Percentiles rank a stretch among this genome's conserved stretches.
Conservation (phyloP, 1,140 invertebrate species). For the Lepeophtheirus salmonis region DNA sequence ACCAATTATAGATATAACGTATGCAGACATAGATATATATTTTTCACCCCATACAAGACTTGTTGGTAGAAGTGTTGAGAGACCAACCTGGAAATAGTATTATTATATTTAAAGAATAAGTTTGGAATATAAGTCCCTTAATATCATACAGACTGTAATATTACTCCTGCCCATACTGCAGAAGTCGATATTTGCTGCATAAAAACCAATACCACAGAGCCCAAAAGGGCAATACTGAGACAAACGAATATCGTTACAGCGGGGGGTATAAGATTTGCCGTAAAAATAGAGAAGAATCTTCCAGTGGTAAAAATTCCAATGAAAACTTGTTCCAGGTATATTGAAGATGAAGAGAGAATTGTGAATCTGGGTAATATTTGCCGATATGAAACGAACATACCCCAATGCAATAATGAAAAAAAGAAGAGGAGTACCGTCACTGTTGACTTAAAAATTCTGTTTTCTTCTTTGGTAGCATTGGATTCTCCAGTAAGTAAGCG, state of each 20-base stretch:
- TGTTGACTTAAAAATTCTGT: conserved; percentile 5
- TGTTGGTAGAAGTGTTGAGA: no score
- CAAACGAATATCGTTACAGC: background rate
- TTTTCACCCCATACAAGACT: no score
- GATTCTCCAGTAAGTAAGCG: background rate
- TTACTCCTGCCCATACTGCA: conserved; percentile 6
- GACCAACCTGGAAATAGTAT: no score
- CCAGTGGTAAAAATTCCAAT: background rate
- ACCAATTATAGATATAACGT: no score
- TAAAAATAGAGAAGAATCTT: conserved; percentile 10
- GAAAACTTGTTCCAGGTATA: background rate
- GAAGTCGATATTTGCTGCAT: conserved; percentile 7
- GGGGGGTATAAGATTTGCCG: background rate
- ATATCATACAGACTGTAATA: conserved; percentile 10
- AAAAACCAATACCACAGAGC: background rate
- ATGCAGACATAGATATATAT: no score
- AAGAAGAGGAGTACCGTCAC: conserved; percentile 12
- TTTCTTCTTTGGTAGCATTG: conserved; percentile 8
- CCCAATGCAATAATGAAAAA: conserved; percentile 8
- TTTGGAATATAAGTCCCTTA: no score
- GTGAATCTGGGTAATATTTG: background rate
- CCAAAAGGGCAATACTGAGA: conserved; percentile 1
- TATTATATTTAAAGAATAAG: no score
- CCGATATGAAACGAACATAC: background rate
- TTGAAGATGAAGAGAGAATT: background rate